Percentiles rank a stretch among this genome's conserved stretches.
Conservation (phyloP, 2,797 vertebrate species). For the Denticeps clupeoides region DNA sequence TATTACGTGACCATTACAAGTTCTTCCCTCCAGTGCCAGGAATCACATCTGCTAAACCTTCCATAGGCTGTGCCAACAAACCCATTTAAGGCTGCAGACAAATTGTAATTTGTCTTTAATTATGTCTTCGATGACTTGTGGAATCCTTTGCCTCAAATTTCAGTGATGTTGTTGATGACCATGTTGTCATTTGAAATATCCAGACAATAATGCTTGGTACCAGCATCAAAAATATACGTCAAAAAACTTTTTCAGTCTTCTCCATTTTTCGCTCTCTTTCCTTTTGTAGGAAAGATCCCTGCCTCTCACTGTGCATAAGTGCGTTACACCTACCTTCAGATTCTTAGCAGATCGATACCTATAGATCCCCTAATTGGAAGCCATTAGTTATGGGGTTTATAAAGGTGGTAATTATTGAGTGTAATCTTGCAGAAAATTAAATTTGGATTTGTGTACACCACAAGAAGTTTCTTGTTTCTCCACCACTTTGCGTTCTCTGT, state of each 20-base stretch:
- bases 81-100: background rate
- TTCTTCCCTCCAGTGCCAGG: background rate
- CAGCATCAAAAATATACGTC: background rate
- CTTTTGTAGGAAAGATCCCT: conserved; percentile 32
- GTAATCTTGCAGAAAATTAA: conserved; percentile 96
- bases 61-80: background rate
- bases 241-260: background rate
- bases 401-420: conserved; percentile 87
- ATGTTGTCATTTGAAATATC: too few species aligned
- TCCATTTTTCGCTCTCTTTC: conserved; percentile 22
- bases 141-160: background rate
- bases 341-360: conserved; percentile 72
- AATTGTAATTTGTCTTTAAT: conserved; percentile 3
- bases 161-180: conserved; percentile 3
- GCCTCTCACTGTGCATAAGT: conserved; percentile 35
- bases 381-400: conserved; percentile 79
- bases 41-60: conserved; percentile 4
- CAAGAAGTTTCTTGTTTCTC: conserved; percentile 67
- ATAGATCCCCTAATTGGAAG: conserved; percentile 78
- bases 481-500: conserved; percentile 27
- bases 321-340: conserved; percentile 48
- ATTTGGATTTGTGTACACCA: conserved; percentile 73
- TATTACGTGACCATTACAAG: background rate
- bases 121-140: background rate
- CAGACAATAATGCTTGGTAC: too few species aligned